phyloP scores from a whole-genome alignment of 2,113 vertebrate genomes.

The Anhinga anhinga region DNA sequence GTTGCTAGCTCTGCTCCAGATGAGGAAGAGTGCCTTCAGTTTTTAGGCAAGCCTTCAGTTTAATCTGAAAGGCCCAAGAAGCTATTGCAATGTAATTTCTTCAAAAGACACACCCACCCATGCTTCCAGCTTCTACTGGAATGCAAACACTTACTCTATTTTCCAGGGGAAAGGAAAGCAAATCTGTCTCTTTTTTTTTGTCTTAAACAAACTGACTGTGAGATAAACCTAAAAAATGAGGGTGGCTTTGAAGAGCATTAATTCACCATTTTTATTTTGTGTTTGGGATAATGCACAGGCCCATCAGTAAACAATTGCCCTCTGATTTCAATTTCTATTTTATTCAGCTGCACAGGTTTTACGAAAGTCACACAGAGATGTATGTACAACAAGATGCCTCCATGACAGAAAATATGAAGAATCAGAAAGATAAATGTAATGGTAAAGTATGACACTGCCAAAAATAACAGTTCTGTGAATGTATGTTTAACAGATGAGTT shows the following conservation, averaged over 20 bases:
- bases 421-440: slow-evolving; percentile 26
- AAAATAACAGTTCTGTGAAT: slow-evolving; percentile 39
- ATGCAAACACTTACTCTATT: background rate
- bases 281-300: background rate
- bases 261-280: background rate
- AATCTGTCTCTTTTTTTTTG: background rate
- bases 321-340: background rate
- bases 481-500: slow-evolving; percentile 55
- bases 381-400: background rate
- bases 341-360: background rate
- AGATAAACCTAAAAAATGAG: background rate
- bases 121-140: background rate
- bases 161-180: background rate
- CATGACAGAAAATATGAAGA: background rate
- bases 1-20: background rate
- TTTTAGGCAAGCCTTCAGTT: background rate
- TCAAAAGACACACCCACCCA: background rate
- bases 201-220: background rate
- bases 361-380: background rate
- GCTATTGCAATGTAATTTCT: background rate
- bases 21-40: background rate
- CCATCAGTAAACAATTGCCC: background rate
- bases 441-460: slow-evolving; percentile 25
- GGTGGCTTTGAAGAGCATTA: background rate
- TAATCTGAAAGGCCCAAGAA: background rate